Conservation (phyloP, 2,888 invertebrate species). For the Stictocephala bisonia region DNA sequence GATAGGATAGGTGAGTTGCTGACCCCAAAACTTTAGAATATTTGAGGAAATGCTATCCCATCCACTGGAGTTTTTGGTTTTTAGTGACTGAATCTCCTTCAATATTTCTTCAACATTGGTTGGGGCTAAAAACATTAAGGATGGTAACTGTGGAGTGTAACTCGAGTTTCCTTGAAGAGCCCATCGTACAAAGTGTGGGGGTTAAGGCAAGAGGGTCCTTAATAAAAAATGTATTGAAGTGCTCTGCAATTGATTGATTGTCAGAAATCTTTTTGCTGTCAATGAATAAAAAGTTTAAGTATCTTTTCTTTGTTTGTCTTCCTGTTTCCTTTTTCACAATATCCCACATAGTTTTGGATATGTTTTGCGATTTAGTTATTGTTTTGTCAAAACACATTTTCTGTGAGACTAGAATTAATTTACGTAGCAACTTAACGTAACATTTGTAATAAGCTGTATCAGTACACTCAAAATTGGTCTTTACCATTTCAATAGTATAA, state of each 20-base stretch:
- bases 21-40: not conserved
- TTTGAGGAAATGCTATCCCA: not conserved
- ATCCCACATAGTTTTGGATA: constrained; percentile 3
- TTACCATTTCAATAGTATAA: too few relatives aligned
- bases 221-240: constrained; percentile 10
- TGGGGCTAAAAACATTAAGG: not conserved
- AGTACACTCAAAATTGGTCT: too few relatives aligned
- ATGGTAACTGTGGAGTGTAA: not conserved
- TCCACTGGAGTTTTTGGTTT: constrained; percentile 5
- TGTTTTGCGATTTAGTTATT: constrained; percentile 7
- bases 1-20: not conserved
- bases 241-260: not conserved
- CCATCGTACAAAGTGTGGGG: not conserved
- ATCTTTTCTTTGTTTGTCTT: not conserved
- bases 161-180: not conserved
- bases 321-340: constrained; percentile 6
- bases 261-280: constrained; percentile 3
- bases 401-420: constrained; percentile 3
- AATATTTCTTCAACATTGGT: not conserved
- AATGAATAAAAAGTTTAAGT: too few relatives aligned
- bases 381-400: not conserved
- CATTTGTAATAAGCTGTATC: not conserved
- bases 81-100: not conserved
- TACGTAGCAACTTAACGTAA: constrained; percentile 2
- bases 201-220: not conserved